These are phyloP conservation scores for Acrobasis repandana DNA, from an alignment of 2,888 invertebrate species.

Conservation along the genomic window DNA sequence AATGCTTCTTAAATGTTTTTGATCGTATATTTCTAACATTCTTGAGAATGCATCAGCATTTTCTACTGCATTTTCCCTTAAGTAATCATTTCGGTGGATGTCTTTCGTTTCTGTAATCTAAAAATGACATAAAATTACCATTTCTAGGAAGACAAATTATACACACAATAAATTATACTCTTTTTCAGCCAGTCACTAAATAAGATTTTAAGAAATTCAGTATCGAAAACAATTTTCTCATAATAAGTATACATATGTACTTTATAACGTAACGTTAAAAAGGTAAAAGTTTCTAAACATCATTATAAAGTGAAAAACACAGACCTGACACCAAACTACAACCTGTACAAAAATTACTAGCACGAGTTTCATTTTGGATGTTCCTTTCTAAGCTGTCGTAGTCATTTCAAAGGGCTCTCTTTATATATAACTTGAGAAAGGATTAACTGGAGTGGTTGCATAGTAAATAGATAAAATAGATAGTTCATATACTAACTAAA, in stretches of 20 bases:
- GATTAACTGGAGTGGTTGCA: slow-evolving; percentile 25
- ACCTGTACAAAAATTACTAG: slow-evolving; percentile 20
- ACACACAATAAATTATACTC: neutral
- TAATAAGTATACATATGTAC: too few relatives aligned
- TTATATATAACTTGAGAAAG: slow-evolving; percentile 24
- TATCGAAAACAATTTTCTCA: too few relatives aligned
- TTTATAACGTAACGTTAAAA: too few relatives aligned
- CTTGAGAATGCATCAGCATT: slow-evolving; percentile 1
- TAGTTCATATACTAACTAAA: slow-evolving; percentile 9
- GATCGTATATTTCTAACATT: slow-evolving; percentile 8
- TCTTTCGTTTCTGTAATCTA: slow-evolving; percentile 9
- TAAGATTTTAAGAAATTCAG: too few relatives aligned
- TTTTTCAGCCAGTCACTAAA: neutral
- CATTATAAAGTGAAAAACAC: neutral
- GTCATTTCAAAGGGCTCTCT: neutral
- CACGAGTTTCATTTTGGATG: slow-evolving; percentile 21
- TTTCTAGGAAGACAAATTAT: neutral
- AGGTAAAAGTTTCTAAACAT: too few relatives aligned
- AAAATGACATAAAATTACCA: neutral
- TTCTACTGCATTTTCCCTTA: neutral
- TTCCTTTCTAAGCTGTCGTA: neutral
- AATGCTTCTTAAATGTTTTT: slow-evolving; percentile 27
- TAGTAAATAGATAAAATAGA: slow-evolving; percentile 19
- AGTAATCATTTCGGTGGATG: neutral
- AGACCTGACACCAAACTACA: slow-evolving; percentile 18